Conservation (phyloP, 1,140 invertebrate species). For the Chionoecetes opilio region DNA sequence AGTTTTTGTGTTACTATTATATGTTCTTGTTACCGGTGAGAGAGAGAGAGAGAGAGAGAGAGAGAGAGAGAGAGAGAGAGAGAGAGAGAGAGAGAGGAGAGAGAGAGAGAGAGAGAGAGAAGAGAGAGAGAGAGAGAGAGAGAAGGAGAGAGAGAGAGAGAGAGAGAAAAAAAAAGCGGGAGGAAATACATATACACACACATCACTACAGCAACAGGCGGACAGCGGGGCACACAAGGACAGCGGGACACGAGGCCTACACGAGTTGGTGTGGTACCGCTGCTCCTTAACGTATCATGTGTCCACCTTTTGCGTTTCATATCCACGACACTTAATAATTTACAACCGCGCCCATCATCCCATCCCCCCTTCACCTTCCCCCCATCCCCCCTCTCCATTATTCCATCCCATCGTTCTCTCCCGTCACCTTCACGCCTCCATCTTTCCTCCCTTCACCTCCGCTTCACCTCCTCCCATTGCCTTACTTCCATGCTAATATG, state of each 20-base stretch:
- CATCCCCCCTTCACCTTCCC: no score
- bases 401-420: background rate
- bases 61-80: slow-evolving; percentile 17
- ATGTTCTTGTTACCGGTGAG: no score
- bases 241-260: background rate
- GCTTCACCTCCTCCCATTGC: background rate
- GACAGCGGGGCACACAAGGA: background rate
- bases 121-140: slow-evolving; percentile 56
- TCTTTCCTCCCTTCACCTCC: no score
- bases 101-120: slow-evolving; percentile 56
- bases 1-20: no score
- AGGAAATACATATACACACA: background rate
- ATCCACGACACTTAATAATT: background rate
- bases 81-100: slow-evolving; percentile 57
- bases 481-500: background rate
- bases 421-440: background rate
- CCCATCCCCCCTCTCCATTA: background rate
- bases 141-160: slow-evolving; percentile 50
- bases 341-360: background rate
- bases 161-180: background rate
- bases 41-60: background rate
- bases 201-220: background rate
- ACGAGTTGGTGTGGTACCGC: background rate
- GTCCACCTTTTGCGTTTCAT: background rate
- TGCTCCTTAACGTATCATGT: background rate